phyloP scores from a whole-genome alignment of 92 coral and sea anemone species.

The Epizoanthus stellaris region DNA sequence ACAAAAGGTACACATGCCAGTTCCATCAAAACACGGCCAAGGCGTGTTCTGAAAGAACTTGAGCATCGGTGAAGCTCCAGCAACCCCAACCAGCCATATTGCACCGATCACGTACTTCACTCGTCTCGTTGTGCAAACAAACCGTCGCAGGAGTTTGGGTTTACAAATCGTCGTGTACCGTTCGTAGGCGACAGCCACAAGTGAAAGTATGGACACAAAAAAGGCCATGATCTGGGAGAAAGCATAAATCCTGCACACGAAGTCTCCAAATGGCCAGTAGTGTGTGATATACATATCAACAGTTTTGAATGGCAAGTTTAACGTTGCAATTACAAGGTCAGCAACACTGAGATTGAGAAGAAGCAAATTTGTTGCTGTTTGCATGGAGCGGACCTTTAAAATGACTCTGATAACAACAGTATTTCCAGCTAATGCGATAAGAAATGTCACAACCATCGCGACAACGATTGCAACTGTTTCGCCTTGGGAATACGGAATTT shows the following conservation, averaged over 20 bases:
- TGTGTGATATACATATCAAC: slow-evolving; percentile 62
- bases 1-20: slow-evolving; percentile 43
- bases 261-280: slow-evolving; percentile 78
- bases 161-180: slow-evolving; percentile 77
- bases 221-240: slow-evolving; percentile 72
- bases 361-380: slow-evolving; percentile 80
- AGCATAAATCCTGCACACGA: slow-evolving; percentile 70
- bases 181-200: slow-evolving; percentile 78
- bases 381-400: slow-evolving; percentile 75
- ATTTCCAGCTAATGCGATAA: slow-evolving; percentile 76
- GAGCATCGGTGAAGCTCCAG: slow-evolving; percentile 64
- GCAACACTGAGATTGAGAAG: slow-evolving; percentile 79
- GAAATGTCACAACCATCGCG: slow-evolving; percentile 55
- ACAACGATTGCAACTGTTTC: slow-evolving; percentile 63
- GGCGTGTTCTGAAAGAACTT: slow-evolving; percentile 42
- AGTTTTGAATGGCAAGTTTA: slow-evolving; percentile 77
- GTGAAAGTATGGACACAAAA: slow-evolving; percentile 69
- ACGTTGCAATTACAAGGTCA: slow-evolving; percentile 75
- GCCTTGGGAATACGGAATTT: neutral
- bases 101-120: slow-evolving; percentile 44
- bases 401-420: slow-evolving; percentile 70
- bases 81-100: slow-evolving; percentile 68
- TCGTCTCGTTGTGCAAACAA: slow-evolving; percentile 53
- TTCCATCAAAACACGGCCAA: neutral
- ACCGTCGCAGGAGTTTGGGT: slow-evolving; percentile 48